A percentile compares a stretch with the other conserved stretches of the same genome.
phyloP scores from a whole-genome alignment of 2,797 vertebrate genomes.

The Thamnophis elegans region DNA sequence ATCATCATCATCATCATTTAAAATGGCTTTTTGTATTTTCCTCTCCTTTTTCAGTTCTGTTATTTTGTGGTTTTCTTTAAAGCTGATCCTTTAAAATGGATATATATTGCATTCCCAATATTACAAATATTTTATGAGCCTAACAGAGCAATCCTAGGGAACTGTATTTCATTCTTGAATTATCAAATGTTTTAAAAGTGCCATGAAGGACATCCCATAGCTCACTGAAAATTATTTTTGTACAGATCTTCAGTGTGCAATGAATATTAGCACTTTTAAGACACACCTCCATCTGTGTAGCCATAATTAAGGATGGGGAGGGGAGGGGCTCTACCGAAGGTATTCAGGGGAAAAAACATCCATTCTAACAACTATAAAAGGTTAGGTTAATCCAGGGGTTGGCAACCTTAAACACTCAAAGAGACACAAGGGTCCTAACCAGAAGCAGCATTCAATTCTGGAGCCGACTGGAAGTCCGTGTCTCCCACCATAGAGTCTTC shows the following conservation, averaged over 20 bases:
- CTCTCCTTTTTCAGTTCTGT: neutral
- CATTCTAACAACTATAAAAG: slow-evolving; percentile 34
- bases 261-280: slow-evolving; percentile 28
- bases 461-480: too few relatives aligned
- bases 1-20: too few relatives aligned
- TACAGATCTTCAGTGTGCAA: slow-evolving; percentile 7
- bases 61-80: neutral
- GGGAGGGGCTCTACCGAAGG: neutral
- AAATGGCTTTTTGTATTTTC: neutral
- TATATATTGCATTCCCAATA: neutral
- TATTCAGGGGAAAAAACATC: slow-evolving; percentile 13
- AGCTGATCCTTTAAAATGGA: neutral
- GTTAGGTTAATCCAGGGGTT: slow-evolving; percentile 31
- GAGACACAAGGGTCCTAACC: too few relatives aligned
- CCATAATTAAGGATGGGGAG: slow-evolving; percentile 32
- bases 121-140: neutral
- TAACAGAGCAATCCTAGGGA: neutral
- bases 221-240: neutral
- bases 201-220: neutral
- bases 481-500: too few relatives aligned
- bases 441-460: too few relatives aligned
- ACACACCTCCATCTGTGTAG: neutral
- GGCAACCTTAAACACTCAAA: too few relatives aligned
- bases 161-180: neutral
- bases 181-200: neutral